Evolutionary conservation across 2,888 invertebrate species (phyloP).

Genomic region (Cylloceria caligata): DNA sequence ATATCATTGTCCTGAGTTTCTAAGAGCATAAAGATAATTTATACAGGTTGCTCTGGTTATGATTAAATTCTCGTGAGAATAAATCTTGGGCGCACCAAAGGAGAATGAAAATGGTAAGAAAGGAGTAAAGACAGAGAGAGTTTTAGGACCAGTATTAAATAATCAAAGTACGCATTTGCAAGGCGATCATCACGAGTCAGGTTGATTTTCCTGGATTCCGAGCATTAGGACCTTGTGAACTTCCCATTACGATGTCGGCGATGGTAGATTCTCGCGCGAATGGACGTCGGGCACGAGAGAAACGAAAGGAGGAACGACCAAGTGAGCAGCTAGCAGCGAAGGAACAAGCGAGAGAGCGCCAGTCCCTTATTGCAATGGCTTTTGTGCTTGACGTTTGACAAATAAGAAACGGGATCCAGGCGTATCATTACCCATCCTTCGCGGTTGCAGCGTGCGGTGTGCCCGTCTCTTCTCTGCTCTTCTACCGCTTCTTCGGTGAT

Average conservation of each 20-base stretch:
- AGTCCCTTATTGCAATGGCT: slow-evolving; percentile 76
- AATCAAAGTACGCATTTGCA: slow-evolving; percentile 23
- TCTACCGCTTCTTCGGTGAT: slow-evolving; percentile 50
- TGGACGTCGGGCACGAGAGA: slow-evolving; percentile 29
- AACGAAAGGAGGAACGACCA: slow-evolving; percentile 11
- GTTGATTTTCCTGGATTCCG: slow-evolving; percentile 44
- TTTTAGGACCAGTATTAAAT: neutral
- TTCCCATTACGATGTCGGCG: slow-evolving; percentile 28
- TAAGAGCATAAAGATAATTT: neutral
- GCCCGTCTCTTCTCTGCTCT: slow-evolving; percentile 47
- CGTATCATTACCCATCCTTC: slow-evolving; percentile 84
- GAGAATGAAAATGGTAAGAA: neutral
- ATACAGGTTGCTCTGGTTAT: neutral
- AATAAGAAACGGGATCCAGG: slow-evolving; percentile 84
- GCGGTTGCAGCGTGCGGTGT: slow-evolving; percentile 72
- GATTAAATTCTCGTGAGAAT: neutral
- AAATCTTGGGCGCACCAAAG: neutral
- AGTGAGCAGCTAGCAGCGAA: slow-evolving; percentile 12
- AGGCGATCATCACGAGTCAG: neutral
- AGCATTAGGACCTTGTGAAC: slow-evolving; percentile 20
- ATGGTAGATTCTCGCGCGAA: slow-evolving; percentile 18
- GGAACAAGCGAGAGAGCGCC: slow-evolving; percentile 47
- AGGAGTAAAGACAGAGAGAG: neutral
- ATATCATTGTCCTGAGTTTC: neutral
- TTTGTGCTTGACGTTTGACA: slow-evolving; percentile 84